Evolutionary conservation across 1,140 invertebrate species (phyloP).

Genomic region (Procambarus virginalis): DNA sequence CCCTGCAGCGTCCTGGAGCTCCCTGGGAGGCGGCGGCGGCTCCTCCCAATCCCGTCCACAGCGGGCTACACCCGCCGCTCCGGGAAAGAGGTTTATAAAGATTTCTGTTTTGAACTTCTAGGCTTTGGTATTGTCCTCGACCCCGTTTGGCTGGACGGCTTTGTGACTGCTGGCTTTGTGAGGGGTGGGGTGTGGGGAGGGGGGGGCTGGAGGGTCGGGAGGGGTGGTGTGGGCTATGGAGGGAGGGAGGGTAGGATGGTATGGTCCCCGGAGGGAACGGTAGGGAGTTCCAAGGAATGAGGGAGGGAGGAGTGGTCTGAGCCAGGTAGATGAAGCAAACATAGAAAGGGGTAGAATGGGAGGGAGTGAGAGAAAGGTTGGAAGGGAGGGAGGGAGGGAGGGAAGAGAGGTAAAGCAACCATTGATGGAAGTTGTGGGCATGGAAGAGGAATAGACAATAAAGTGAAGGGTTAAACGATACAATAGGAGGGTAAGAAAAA

Average conservation of each 20-base stretch:
- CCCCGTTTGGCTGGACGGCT: slow-evolving; percentile 20
- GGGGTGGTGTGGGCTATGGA: not conserved
- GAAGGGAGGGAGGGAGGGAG: not conserved
- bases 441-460: not conserved
- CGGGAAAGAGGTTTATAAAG: slow-evolving; percentile 46
- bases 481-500: too few species aligned
- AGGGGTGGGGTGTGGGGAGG: slow-evolving; percentile 13
- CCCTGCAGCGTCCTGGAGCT: too few species aligned
- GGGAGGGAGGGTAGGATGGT: not conserved
- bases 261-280: not conserved
- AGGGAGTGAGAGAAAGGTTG: not conserved
- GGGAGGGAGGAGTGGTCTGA: not conserved
- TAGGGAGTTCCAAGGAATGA: not conserved
- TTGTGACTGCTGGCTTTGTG: slow-evolving; percentile 62
- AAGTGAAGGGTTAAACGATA: too few species aligned
- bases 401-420: not conserved
- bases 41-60: not conserved
- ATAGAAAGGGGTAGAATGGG: not conserved
- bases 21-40: not conserved
- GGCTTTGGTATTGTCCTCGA: slow-evolving; percentile 37
- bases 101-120: slow-evolving; percentile 64
- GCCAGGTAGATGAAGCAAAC: too few species aligned
- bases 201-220: not conserved
- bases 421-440: not conserved
- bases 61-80: slow-evolving; percentile 14